phyloP scores from a whole-genome alignment of 1,140 invertebrate genomes.

The Eulimnadia texana region DNA sequence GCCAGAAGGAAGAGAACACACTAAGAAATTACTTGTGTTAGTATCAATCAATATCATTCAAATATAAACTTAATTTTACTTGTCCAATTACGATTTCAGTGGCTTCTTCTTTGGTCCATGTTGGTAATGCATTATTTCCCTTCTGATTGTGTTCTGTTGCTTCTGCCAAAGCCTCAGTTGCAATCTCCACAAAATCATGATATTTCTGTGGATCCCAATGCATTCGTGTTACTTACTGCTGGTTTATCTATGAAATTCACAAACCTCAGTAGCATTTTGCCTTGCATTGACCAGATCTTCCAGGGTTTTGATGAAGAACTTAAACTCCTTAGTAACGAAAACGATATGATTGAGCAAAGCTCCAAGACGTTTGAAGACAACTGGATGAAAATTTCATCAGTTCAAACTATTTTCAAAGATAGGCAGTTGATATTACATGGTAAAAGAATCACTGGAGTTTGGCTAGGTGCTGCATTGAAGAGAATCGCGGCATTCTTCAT shows the following conservation, averaged over 20 bases:
- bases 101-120: slow-evolving; percentile 1
- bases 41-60: background rate
- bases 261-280: background rate
- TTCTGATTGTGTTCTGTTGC: background rate
- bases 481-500: slow-evolving; percentile 23
- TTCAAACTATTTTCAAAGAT: background rate
- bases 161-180: background rate
- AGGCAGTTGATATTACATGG: slow-evolving; percentile 6
- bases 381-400: background rate
- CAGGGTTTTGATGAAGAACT: slow-evolving; percentile 6
- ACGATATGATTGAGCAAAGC: background rate
- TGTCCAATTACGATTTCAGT: slow-evolving; percentile 12
- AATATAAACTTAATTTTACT: background rate
- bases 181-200: slow-evolving; percentile 13
- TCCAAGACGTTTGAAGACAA: background rate
- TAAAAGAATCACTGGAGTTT: slow-evolving; percentile 1
- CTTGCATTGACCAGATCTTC: slow-evolving; percentile 4
- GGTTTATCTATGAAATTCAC: background rate
- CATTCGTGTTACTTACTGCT: background rate
- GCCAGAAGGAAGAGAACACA: slow-evolving; percentile 52
- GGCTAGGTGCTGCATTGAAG: slow-evolving; percentile 14
- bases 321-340: slow-evolving; percentile 1
- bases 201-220: background rate
- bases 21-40: background rate
- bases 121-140: background rate